Conservation (phyloP, 2,113 vertebrate genomes). For the Dolichallabes microphthalmus region DNA sequence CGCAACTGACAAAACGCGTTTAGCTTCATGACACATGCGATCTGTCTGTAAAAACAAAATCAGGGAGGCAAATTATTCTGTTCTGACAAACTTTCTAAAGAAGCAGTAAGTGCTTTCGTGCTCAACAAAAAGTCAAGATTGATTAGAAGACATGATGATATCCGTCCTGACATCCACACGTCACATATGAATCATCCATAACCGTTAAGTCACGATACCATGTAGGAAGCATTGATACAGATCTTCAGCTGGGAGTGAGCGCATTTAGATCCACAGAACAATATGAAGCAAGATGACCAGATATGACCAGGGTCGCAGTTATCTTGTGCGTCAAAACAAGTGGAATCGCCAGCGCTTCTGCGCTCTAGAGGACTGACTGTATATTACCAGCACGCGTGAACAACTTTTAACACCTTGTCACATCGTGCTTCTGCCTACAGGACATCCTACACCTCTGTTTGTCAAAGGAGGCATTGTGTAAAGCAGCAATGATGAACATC, state of each 20-base stretch:
- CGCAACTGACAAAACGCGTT: background rate
- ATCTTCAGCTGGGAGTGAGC: background rate
- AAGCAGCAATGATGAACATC: conserved; percentile 8
- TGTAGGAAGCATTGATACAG: background rate
- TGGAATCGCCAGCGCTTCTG: background rate
- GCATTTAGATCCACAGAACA: background rate
- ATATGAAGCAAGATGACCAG: background rate
- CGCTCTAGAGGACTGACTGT: background rate
- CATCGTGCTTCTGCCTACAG: background rate
- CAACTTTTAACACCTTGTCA: conserved; percentile 12
- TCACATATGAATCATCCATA: background rate
- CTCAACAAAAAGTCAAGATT: background rate
- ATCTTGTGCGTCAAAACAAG: background rate
- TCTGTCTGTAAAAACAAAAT: background rate
- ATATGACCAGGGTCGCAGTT: background rate
- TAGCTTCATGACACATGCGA: background rate
- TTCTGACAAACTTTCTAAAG: background rate
- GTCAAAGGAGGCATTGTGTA: conserved; percentile 24
- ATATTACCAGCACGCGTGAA: background rate
- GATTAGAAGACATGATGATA: background rate
- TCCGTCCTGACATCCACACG: background rate
- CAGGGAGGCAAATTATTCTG: background rate
- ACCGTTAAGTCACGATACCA: background rate
- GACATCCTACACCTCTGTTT: background rate
- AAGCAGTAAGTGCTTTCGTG: background rate